Percentiles rank a stretch among this genome's conserved stretches.
These are phyloP conservation scores for Brachyptera risi DNA, from an alignment of 2,888 invertebrate species.

Conservation along the genomic window DNA sequence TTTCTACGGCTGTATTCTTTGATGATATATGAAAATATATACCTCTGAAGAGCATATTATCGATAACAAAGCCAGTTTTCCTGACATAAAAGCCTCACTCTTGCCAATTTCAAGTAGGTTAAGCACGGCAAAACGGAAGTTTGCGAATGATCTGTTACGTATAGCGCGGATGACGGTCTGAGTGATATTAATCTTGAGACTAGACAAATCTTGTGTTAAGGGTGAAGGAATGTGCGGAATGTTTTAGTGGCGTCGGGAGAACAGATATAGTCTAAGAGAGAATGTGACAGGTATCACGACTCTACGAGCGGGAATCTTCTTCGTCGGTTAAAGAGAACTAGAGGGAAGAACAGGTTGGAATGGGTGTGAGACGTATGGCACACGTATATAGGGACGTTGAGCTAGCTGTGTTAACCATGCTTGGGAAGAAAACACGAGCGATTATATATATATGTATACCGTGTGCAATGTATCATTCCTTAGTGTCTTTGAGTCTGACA, in stretches of 20 bases:
- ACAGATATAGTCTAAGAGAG: conserved; percentile 11
- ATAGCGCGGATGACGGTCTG: not conserved
- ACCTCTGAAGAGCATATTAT: too few species aligned
- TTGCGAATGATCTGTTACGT: not conserved
- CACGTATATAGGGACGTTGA: not conserved
- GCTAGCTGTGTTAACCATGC: not conserved
- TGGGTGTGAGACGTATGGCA: too few species aligned
- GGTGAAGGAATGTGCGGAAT: conserved; percentile 24
- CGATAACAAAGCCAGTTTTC: too few species aligned
- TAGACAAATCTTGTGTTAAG: conserved; percentile 25
- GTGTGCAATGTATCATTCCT: conserved; percentile 26
- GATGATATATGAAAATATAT: too few species aligned
- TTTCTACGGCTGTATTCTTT: too few species aligned
- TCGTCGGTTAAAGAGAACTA: too few species aligned
- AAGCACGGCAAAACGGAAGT: too few species aligned
- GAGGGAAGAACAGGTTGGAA: too few species aligned
- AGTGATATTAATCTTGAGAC: conserved; percentile 17
- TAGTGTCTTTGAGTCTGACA: conserved; percentile 24
- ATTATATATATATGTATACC: not conserved
- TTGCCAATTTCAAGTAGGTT: too few species aligned
- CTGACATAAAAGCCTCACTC: too few species aligned
- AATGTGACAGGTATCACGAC: conserved; percentile 27
- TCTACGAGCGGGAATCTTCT: not conserved
- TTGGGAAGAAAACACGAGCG: conserved; percentile 11
- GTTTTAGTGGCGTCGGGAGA: conserved; percentile 15